Evolutionary conservation across 37 sponge, comb jelly and placozoan genomes (phyloP).

Genomic region (Trichoplax adhaerens): DNA sequence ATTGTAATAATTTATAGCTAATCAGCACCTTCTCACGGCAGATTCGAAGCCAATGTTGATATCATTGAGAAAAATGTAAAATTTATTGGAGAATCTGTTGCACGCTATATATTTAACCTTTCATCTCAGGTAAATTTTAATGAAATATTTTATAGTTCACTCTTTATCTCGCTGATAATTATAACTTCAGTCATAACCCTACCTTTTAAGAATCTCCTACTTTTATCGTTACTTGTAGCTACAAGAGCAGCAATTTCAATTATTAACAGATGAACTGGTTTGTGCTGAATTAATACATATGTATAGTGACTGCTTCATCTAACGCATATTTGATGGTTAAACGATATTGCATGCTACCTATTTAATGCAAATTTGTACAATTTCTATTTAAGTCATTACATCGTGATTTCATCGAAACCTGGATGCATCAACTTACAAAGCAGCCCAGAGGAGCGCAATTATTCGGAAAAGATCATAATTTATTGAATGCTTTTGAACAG

Average conservation of each 20-base stretch:
- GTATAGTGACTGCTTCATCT: too few species aligned
- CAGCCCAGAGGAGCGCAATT: slow-evolving; percentile 58
- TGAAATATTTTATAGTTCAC: too few species aligned
- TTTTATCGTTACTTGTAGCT: too few species aligned
- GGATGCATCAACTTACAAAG: slow-evolving; percentile 29
- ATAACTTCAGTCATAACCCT: too few species aligned
- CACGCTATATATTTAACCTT: slow-evolving; percentile 47
- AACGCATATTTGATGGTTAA: slow-evolving; percentile 5
- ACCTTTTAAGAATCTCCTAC: too few species aligned
- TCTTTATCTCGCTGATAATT: too few species aligned
- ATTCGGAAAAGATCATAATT: slow-evolving; percentile 37
- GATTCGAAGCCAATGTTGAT: slow-evolving; percentile 12
- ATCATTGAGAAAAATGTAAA: slow-evolving; percentile 30
- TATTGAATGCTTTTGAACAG: slow-evolving; percentile 42
- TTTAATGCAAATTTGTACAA: slow-evolving; percentile 3
- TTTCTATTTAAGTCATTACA: not conserved
- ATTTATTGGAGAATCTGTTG: slow-evolving; percentile 52
- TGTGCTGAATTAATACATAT: too few species aligned
- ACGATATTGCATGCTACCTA: not conserved
- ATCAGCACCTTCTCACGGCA: not conserved
- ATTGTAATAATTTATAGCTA: slow-evolving; percentile 3
- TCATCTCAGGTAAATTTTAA: slow-evolving; percentile 2
- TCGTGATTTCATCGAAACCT: not conserved
- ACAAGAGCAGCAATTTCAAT: too few species aligned
- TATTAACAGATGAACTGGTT: too few species aligned